phyloP scores from a whole-genome alignment of 2,113 vertebrate species.

The Pseudopipra pipra region DNA sequence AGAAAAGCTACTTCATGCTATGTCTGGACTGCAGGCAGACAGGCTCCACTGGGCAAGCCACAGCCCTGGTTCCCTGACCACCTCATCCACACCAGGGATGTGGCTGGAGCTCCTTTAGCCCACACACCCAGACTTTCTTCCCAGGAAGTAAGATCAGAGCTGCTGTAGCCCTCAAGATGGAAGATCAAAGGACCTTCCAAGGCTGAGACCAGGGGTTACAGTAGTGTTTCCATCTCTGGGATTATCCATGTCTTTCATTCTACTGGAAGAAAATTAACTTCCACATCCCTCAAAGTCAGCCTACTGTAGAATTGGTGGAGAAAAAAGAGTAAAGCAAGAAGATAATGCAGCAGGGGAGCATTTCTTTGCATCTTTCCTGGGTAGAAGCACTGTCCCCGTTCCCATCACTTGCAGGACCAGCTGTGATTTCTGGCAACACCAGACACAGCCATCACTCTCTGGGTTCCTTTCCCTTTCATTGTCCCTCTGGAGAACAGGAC shows the following conservation, averaged over 20 bases:
- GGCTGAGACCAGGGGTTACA: neutral
- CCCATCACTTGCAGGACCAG: neutral
- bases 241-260: neutral
- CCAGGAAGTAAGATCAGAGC: neutral
- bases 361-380: constrained; percentile 8
- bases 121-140: neutral
- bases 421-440: constrained; percentile 51
- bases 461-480: constrained; percentile 50
- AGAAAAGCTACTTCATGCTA: neutral
- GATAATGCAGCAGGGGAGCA: neutral
- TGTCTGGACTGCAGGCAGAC: neutral
- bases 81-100: neutral
- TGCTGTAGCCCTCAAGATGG: neutral
- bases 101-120: neutral
- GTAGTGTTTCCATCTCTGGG: neutral
- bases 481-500: constrained; percentile 15
- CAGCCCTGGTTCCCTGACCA: neutral
- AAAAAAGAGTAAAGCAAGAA: neutral
- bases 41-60: neutral
- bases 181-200: neutral
- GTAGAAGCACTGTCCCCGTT: neutral
- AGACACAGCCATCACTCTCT: neutral
- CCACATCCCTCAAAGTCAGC: neutral
- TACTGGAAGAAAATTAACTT: neutral
- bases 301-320: neutral